Conservation (phyloP, 2,888 invertebrate species). For the Selenia dentaria region DNA sequence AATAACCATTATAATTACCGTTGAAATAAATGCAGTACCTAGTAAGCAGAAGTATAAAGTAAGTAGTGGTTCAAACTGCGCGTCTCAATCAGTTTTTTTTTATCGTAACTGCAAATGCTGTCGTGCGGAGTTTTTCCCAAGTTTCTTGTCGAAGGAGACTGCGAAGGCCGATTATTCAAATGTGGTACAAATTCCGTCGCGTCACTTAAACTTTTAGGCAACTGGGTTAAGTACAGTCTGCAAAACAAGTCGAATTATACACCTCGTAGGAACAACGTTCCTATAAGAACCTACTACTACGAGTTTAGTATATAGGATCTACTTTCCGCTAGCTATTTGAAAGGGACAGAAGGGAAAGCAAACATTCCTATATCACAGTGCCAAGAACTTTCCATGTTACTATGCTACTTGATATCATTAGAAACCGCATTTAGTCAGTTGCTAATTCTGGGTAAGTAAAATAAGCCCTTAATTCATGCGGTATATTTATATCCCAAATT, state of each 20-base stretch:
- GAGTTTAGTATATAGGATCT: constrained; percentile 10
- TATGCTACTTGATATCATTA: constrained; percentile 16
- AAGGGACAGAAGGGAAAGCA: constrained; percentile 49
- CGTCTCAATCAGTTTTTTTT: constrained; percentile 8
- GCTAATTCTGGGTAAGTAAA: neutral
- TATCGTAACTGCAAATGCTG: constrained; percentile 14
- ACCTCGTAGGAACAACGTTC: constrained; percentile 46
- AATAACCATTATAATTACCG: no score
- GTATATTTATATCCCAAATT: no score
- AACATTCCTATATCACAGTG: constrained; percentile 50
- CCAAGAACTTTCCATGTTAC: constrained; percentile 33
- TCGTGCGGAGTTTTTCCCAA: constrained; percentile 50
- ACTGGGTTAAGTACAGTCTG: constrained; percentile 66
- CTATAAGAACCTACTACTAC: no score
- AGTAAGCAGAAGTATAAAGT: no score
- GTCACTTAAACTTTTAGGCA: constrained; percentile 59
- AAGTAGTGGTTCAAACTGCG: no score
- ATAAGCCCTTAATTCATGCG: neutral
- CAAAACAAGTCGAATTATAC: constrained; percentile 53
- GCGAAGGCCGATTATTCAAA: constrained; percentile 63
- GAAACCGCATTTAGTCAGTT: constrained; percentile 8
- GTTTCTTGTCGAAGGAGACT: constrained; percentile 54
- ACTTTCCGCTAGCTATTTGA: constrained; percentile 48
- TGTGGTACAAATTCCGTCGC: constrained; percentile 70
- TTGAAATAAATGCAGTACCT: no score